Evolutionary conservation across 2,113 vertebrate genomes (phyloP).

Genomic region (Silurus asotus): DNA sequence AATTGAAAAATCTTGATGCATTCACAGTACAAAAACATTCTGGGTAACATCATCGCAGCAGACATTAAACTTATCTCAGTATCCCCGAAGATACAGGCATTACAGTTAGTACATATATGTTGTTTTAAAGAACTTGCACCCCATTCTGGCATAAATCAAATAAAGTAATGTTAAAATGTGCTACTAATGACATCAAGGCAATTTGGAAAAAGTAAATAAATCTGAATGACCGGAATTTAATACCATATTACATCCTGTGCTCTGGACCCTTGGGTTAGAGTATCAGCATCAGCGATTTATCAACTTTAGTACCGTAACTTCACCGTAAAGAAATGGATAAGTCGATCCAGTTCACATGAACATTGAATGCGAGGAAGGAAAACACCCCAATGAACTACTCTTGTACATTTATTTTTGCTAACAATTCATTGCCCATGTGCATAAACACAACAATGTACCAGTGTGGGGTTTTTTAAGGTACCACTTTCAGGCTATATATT

Average conservation of each 20-base stretch:
- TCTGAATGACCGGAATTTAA: neutral
- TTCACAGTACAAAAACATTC: slow-evolving; percentile 10
- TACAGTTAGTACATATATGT: neutral
- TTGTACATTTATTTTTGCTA: neutral
- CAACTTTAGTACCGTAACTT: neutral
- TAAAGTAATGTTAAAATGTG: neutral
- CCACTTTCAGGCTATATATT: no score
- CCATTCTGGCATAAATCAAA: neutral
- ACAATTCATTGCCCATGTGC: neutral
- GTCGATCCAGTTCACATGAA: neutral
- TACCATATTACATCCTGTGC: neutral
- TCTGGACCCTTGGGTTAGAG: neutral
- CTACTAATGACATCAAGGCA: neutral
- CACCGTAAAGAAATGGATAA: no score
- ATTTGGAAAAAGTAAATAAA: neutral
- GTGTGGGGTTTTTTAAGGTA: neutral
- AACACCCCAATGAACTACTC: no score
- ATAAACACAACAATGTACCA: neutral
- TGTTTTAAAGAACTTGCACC: neutral
- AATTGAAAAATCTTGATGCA: slow-evolving; percentile 6
- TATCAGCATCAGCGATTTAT: neutral
- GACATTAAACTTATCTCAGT: neutral
- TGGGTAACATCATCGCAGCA: slow-evolving; percentile 8
- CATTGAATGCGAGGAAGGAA: neutral
- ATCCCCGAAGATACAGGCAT: neutral